A percentile compares a stretch with the other conserved stretches of the same genome.
Conservation (phyloP, 2,888 invertebrate species). For the Saturnia pavonia region DNA sequence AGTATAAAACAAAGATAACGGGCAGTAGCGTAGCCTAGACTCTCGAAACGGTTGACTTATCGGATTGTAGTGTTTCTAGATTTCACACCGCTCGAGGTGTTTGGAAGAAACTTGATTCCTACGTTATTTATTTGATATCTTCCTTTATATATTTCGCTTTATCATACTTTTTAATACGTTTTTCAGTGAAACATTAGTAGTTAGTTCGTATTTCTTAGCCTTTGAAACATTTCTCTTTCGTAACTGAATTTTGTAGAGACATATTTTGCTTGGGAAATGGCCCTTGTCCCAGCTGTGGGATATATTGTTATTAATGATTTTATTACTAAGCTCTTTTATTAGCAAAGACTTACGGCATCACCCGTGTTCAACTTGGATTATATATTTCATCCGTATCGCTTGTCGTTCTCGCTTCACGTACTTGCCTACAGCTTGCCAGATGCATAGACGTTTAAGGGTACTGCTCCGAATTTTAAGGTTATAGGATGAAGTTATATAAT, state of each 20-base stretch:
- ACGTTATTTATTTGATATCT: constrained; percentile 16
- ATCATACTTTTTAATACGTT: not conserved
- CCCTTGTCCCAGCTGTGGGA: no score
- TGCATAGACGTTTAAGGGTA: not conserved
- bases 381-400: no score
- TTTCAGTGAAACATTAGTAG: not conserved
- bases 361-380: no score
- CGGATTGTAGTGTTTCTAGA: constrained; percentile 51
- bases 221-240: not conserved
- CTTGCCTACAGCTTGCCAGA: no score
- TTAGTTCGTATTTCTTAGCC: not conserved
- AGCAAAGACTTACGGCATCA: no score
- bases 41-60: constrained; percentile 56
- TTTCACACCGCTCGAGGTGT: constrained; percentile 31
- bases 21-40: constrained; percentile 50
- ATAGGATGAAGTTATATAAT: no score
- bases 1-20: constrained; percentile 58
- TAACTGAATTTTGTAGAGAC: no score
- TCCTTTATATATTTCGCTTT: not conserved
- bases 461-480: no score
- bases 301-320: no score
- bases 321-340: no score
- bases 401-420: no score
- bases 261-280: no score
- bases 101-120: constrained; percentile 13